Evolutionary conservation across 2,888 invertebrate species (phyloP).

Genomic region (Omphaloscelis lunosa): DNA sequence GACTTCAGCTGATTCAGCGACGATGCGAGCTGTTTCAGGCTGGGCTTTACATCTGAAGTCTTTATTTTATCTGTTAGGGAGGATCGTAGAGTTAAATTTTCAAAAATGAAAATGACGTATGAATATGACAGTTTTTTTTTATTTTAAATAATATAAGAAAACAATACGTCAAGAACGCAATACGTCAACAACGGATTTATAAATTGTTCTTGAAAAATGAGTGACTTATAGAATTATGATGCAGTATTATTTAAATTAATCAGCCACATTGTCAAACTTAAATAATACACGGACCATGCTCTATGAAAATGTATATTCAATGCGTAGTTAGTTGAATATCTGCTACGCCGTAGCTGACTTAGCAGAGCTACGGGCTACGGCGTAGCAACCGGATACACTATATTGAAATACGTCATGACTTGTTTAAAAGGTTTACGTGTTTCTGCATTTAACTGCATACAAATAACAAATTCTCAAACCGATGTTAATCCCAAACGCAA

Average conservation of each 20-base stretch:
- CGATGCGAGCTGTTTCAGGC: slow-evolving; percentile 7
- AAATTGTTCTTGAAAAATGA: too few species aligned
- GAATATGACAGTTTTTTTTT: neutral
- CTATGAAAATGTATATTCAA: neutral
- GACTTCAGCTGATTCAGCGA: slow-evolving; percentile 41
- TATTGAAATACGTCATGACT: neutral
- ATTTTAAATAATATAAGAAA: neutral
- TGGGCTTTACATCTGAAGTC: neutral
- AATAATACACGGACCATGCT: neutral
- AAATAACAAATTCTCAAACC: neutral
- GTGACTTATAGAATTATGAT: too few species aligned
- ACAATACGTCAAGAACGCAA: neutral
- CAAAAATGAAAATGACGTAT: too few species aligned
- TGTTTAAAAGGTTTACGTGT: neutral
- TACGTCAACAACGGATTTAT: too few species aligned
- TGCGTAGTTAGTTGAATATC: neutral
- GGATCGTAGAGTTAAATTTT: neutral
- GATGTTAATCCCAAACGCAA: slow-evolving; percentile 1
- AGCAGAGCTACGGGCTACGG: neutral
- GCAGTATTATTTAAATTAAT: neutral
- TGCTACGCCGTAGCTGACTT: slow-evolving; percentile 16
- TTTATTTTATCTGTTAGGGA: slow-evolving; percentile 14
- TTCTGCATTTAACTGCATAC: neutral
- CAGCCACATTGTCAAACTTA: neutral
- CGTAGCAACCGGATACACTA: neutral